These are phyloP conservation scores for Threskiornis aethiopicus DNA, from an alignment of 2,797 vertebrate species.

Conservation along the genomic window DNA sequence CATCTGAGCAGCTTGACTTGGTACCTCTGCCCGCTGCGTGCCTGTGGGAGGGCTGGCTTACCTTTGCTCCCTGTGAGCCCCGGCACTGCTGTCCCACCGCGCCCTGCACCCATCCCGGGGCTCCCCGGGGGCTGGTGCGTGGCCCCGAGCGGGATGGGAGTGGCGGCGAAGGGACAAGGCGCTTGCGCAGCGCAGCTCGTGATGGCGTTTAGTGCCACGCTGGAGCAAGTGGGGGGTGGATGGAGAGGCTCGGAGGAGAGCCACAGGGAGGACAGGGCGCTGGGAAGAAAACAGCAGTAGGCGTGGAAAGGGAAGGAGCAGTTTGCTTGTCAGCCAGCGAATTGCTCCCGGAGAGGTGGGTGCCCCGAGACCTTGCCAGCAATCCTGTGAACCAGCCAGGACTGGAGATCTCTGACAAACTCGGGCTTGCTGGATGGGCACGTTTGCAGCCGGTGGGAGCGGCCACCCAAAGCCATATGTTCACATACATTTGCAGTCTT, in stretches of 20 bases:
- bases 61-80: neutral
- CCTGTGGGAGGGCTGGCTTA: fast-evolving
- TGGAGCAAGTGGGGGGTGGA: neutral
- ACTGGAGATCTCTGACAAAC: neutral
- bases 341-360: neutral
- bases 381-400: neutral
- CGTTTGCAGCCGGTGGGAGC: neutral
- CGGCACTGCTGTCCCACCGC: neutral
- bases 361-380: fast-evolving
- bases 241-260: neutral
- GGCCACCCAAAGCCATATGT: fast-evolving
- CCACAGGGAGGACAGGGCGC: fast-evolving
- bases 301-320: neutral
- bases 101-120: neutral
- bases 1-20: neutral
- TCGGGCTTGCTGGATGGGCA: neutral
- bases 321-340: neutral
- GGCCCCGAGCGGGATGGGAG: fast-evolving
- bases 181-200: fast-evolving
- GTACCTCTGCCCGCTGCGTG: neutral
- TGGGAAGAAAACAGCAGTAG: neutral
- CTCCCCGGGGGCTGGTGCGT: neutral
- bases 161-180: fast-evolving
- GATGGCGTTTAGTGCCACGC: neutral
- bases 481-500: neutral